Conservation (phyloP, 2,888 invertebrate genomes). For the Pocota personata region DNA sequence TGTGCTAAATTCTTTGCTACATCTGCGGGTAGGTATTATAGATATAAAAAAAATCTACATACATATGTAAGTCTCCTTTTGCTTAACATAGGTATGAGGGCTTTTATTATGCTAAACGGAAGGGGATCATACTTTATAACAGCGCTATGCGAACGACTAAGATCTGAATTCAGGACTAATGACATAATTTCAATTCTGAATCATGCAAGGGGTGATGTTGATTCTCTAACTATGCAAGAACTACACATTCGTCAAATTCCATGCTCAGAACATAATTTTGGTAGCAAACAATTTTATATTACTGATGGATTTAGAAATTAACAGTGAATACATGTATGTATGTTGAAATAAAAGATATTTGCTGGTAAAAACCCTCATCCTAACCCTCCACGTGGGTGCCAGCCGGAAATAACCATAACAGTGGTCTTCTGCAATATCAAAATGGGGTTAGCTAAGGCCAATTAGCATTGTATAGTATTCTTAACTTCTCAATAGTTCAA, state of each 20-base stretch:
- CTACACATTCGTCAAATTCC: background rate
- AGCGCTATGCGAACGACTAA: background rate
- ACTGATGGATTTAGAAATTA: slow-evolving; percentile 1
- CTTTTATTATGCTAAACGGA: background rate
- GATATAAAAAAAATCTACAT: background rate
- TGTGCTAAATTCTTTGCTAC: slow-evolving; percentile 36
- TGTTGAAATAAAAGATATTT: too few relatives aligned
- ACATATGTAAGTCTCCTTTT: too few relatives aligned
- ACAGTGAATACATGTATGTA: too few relatives aligned
- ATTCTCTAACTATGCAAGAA: too few relatives aligned
- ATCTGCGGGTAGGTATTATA: slow-evolving; percentile 12
- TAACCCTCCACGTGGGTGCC: too few relatives aligned
- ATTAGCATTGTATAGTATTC: too few relatives aligned
- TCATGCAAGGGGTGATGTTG: background rate
- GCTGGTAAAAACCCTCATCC: too few relatives aligned
- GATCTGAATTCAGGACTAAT: background rate
- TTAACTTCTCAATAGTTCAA: too few relatives aligned
- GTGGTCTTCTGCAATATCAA: too few relatives aligned
- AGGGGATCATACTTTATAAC: background rate
- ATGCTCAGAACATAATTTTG: background rate
- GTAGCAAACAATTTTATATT: background rate
- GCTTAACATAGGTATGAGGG: background rate
- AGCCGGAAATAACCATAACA: too few relatives aligned
- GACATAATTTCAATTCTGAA: slow-evolving; percentile 16
- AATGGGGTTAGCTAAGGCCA: too few relatives aligned